phyloP scores from a whole-genome alignment of 2,888 invertebrate species.

The Yponomeuta malinellus region DNA sequence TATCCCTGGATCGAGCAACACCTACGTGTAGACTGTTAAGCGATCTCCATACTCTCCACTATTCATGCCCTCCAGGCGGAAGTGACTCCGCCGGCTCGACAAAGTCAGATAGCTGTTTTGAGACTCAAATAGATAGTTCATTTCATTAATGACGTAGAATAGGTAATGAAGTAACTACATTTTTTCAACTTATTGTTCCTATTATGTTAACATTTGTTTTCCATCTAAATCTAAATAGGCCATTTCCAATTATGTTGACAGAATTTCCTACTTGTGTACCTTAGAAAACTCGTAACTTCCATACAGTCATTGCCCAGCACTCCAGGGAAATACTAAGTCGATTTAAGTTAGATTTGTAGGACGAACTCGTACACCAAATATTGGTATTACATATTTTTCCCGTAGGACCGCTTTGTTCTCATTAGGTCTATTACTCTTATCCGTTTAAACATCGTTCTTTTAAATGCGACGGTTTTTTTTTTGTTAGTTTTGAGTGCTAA shows the following conservation, averaged over 20 bases:
- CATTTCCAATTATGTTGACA: background rate
- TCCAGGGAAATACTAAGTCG: background rate
- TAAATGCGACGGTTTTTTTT: background rate
- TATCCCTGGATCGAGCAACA: too few relatives aligned
- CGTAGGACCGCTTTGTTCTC: background rate
- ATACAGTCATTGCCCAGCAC: background rate
- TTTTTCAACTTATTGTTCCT: too few relatives aligned
- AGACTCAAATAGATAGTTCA: too few relatives aligned
- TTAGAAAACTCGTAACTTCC: background rate
- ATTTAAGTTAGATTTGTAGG: slow-evolving; percentile 3
- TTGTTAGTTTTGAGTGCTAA: too few relatives aligned
- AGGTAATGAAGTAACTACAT: too few relatives aligned
- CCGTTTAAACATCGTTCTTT: background rate
- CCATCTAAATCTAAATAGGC: background rate
- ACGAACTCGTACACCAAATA: background rate
- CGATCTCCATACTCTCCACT: too few relatives aligned
- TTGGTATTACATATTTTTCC: slow-evolving; percentile 1
- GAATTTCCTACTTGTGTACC: background rate
- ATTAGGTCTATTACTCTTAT: background rate
- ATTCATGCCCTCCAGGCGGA: too few relatives aligned
- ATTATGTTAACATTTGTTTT: too few relatives aligned
- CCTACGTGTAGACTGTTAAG: too few relatives aligned
- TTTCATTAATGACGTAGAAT: too few relatives aligned
- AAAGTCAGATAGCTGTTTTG: too few relatives aligned
- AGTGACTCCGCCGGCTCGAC: too few relatives aligned